Base-by-base conservation (phyloP, 2,888 invertebrate species). In the Sinohyriopsis cumingii region DNA sequence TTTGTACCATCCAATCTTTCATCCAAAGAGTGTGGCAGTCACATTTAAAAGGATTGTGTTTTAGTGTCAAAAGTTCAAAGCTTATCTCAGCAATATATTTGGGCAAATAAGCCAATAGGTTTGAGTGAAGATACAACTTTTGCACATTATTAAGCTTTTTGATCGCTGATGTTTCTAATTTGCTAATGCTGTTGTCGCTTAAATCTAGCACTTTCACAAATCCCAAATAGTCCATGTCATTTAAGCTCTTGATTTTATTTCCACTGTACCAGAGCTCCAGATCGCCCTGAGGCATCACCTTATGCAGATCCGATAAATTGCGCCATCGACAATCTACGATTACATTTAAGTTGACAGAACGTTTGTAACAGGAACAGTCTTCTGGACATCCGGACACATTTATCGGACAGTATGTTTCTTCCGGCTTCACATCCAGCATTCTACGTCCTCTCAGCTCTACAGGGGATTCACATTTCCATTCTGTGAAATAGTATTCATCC, bases 1-100 rank as follows among this genome's bases (percentile, higher is more conserved):
- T 57, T 18, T 59, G 67, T 18, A 76, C 12, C 5, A 82, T 45
- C 82, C 82, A 82, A n/a, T 67, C 45, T 59, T 81, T 82, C 66
- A 82, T 67, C 82, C 82, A 82, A 1, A 76, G 57, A 5, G 78
- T 70, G n/a, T 77, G 70, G 55, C 82, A 82, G 33, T 82, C 79
- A 69, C 82, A 82, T 24, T 63, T 60, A 24, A 81, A 78, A 12
- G 77, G 79, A 57, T 82, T 82, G 24, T 70, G 72, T 20, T 71
- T 59, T 12, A 81, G 25, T 1, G 65, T 71, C 7, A 72, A 28
- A n/a, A 24, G 22, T 22, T 60, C 28, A n/a, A 77, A 60, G 12
- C 45, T 15, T 45, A 45, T 45, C 3, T 45, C 45, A 45, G 45
- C 45, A 15, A 45, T 45, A 45, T 45, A 3, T 45, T 45, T 5